Conservation (phyloP, 2,888 invertebrate genomes). For the Volucella inanis region DNA sequence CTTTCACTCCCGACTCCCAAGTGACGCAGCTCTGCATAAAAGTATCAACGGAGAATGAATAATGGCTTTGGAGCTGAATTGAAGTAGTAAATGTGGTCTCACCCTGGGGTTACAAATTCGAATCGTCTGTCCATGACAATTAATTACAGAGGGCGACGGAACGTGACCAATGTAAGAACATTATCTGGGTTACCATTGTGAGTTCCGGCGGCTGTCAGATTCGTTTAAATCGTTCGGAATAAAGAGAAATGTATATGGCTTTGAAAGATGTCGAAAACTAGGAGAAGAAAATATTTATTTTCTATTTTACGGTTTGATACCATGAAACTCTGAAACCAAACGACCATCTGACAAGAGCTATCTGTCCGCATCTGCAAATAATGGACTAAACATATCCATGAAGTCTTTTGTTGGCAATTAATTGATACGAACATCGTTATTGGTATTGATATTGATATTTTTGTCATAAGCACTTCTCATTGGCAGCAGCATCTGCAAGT, state of each 20-base stretch:
- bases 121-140: conserved; percentile 21
- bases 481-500: no score
- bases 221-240: background rate
- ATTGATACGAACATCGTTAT: no score
- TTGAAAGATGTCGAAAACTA: no score
- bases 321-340: no score
- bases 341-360: no score
- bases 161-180: conserved; percentile 10
- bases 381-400: no score
- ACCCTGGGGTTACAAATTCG: background rate
- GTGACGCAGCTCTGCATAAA: background rate
- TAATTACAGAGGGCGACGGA: background rate
- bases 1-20: conserved; percentile 24
- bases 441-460: no score
- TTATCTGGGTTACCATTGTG: background rate
- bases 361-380: no score
- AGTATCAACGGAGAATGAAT: conserved; percentile 20
- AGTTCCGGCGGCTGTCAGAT: conserved; percentile 21
- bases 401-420: no score
- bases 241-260: background rate
- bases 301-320: no score
- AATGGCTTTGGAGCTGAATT: conserved; percentile 3
- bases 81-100: background rate
- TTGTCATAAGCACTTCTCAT: no score
- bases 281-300: no score